phyloP scores from a whole-genome alignment of 1,140 invertebrate genomes.

The Cherax quadricarinatus region DNA sequence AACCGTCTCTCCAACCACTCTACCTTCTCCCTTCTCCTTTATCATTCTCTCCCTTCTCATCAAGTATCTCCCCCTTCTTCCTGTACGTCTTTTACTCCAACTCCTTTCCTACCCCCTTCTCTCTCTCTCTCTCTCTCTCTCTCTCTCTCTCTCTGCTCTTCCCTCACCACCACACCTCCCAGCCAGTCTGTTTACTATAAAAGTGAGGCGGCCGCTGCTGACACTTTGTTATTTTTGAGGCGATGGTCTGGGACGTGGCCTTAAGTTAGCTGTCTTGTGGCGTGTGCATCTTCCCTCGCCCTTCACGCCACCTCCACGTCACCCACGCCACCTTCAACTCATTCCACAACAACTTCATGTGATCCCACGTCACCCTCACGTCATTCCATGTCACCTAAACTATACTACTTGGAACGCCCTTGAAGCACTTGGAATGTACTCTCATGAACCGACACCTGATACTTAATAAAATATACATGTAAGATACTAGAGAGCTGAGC shows the following conservation, averaged over 20 bases:
- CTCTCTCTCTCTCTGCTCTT: not conserved
- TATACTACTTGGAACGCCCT: too few relatives aligned
- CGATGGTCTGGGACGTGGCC: slow-evolving; percentile 14
- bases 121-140: not conserved
- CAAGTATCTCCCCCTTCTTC: not conserved
- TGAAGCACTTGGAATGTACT: too few relatives aligned
- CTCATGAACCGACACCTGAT: too few relatives aligned
- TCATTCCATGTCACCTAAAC: too few relatives aligned
- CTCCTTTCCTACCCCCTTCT: not conserved
- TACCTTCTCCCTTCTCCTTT: too few relatives aligned
- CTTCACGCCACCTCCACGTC: not conserved
- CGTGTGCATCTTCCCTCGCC: not conserved
- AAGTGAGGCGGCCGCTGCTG: not conserved
- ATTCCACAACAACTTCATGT: too few relatives aligned
- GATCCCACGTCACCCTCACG: too few relatives aligned
- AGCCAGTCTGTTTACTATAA: slow-evolving; percentile 41
- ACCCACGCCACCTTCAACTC: too few relatives aligned
- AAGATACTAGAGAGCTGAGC: too few relatives aligned
- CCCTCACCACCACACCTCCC: not conserved
- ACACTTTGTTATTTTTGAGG: slow-evolving; percentile 40
- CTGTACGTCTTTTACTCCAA: not conserved
- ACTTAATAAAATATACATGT: too few relatives aligned
- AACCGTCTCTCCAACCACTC: too few relatives aligned
- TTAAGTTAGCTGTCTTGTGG: slow-evolving; percentile 38
- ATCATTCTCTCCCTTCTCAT: too few relatives aligned